Conservation (phyloP, 2,113 vertebrate species). For the Xiphophorus hellerii region DNA sequence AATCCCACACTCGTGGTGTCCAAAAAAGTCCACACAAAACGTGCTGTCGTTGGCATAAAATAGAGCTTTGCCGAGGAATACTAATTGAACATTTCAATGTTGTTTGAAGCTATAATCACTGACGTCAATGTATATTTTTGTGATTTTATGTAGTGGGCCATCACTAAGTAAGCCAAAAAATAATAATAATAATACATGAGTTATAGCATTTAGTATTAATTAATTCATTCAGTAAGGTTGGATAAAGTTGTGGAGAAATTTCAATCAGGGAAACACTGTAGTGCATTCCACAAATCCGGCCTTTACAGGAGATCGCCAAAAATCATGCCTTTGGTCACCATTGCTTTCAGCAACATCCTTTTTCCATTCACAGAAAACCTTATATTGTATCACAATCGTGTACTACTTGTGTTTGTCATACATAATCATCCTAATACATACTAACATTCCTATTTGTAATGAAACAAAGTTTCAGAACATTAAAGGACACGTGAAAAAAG, state of each 20-base stretch:
- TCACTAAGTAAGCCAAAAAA: background rate
- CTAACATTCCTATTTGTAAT: background rate
- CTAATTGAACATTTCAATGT: background rate
- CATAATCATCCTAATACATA: background rate
- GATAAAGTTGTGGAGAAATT: no score
- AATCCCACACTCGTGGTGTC: no score
- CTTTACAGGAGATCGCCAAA: no score
- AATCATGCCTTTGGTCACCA: no score
- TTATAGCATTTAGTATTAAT: no score
- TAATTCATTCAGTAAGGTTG: no score
- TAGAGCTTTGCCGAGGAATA: background rate
- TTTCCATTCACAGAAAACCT: background rate
- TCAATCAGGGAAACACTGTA: no score
- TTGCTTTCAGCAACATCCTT: background rate
- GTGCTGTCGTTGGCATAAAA: no score
- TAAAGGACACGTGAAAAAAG: background rate
- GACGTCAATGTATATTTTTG: background rate
- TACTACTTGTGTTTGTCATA: background rate
- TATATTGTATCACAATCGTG: no score
- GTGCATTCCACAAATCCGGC: no score
- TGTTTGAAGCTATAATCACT: background rate
- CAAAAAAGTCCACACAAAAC: background rate
- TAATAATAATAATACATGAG: no score
- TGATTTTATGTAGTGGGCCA: background rate
- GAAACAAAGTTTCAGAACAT: no score